Conservation (phyloP, 2,888 invertebrate species). For the Heliconius ethilla region DNA sequence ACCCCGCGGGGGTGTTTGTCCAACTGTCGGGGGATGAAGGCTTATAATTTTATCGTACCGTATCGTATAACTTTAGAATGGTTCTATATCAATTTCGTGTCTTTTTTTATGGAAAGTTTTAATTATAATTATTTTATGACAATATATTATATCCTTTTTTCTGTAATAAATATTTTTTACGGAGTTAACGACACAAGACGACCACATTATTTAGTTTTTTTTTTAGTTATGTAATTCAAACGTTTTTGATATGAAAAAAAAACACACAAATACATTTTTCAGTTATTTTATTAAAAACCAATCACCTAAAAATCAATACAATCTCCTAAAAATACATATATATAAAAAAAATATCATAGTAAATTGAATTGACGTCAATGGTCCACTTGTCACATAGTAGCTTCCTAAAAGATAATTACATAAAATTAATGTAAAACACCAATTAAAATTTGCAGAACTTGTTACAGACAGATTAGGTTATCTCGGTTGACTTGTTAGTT, state of each 20-base stretch:
- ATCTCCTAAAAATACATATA: no score
- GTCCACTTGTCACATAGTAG: background rate
- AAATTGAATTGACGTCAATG: background rate
- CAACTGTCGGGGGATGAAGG: slow-evolving; percentile 73
- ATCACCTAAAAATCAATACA: no score
- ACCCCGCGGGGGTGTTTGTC: slow-evolving; percentile 70
- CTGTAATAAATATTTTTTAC: no score
- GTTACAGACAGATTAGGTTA: slow-evolving; percentile 68
- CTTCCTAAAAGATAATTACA: background rate
- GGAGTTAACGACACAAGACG: background rate
- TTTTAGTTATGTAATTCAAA: background rate
- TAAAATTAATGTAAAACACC: background rate
- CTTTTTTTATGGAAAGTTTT: background rate
- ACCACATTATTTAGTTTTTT: background rate
- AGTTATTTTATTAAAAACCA: background rate
- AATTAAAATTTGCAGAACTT: slow-evolving; percentile 57
- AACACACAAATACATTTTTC: no score
- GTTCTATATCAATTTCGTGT: slow-evolving; percentile 30
- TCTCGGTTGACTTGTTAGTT: slow-evolving; percentile 47
- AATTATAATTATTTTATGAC: background rate
- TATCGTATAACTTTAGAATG: slow-evolving; percentile 52
- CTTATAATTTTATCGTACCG: slow-evolving; percentile 72
- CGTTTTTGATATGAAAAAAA: background rate
- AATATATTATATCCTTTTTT: background rate
- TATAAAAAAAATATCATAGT: background rate